phyloP scores from a whole-genome alignment of 2,888 invertebrate genomes.

The Pristionchus entomophagus region DNA sequence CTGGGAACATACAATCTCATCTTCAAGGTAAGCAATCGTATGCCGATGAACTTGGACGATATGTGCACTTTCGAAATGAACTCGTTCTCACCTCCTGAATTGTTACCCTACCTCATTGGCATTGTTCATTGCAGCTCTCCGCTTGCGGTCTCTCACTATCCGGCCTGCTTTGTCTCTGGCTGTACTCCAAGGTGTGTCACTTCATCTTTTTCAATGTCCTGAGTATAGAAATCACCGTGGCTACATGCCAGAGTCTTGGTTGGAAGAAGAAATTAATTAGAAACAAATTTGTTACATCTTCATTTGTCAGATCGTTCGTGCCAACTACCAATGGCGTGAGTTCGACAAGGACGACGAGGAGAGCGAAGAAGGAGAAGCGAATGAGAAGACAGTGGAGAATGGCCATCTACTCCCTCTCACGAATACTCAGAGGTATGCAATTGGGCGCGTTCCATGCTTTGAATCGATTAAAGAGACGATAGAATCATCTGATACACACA shows the following conservation, averaged over 20 bases:
- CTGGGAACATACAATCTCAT: conserved; percentile 16
- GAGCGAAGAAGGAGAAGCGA: conserved; percentile 11
- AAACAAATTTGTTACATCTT: neutral
- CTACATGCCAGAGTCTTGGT: no score
- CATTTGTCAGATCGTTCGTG: conserved; percentile 17
- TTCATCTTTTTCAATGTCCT: neutral
- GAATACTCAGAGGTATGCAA: conserved; percentile 22
- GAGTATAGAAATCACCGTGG: no score
- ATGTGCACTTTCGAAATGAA: no score
- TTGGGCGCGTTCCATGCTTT: neutral
- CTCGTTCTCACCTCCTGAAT: no score
- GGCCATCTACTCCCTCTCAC: neutral
- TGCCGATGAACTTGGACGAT: neutral
- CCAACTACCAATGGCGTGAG: conserved; percentile 21
- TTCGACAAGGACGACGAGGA: conserved; percentile 31
- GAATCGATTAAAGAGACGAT: no score
- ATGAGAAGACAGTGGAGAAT: conserved; percentile 10
- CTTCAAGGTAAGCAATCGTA: neutral
- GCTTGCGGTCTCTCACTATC: neutral
- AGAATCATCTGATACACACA: no score
- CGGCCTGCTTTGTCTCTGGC: conserved; percentile 13
- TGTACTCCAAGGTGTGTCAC: neutral
- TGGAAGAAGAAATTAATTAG: no score
- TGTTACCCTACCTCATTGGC: neutral
- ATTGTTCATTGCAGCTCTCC: neutral